Base-by-base conservation (phyloP, 2,888 invertebrate species). In the Imbricaverruca yamaguchii region DNA sequence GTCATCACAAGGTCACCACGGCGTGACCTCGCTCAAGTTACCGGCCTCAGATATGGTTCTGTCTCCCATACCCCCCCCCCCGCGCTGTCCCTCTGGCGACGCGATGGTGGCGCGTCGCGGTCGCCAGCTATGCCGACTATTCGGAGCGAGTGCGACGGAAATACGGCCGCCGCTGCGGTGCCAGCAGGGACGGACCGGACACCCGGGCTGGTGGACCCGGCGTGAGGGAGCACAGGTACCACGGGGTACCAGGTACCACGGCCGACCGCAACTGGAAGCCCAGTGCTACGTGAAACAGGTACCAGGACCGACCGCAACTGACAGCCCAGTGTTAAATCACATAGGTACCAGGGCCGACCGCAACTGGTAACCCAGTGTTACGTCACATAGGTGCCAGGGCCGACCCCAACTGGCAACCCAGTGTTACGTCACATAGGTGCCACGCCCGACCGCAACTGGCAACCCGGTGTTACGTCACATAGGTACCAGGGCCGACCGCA, bases 121-220 rank as follows among this genome's bases (percentile, higher is more conserved):
- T 39, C 15, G 69, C 69, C 39, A 69, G 39, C 69, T 15, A 69
- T 69, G 69, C 69, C 69, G 39, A 39, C 69, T 69, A 69, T 69
- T 39, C 39, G 69, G 69, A 69, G 69, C 69, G 39, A 15, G 15
- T 1, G 69, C 39, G 69, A 69, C 69, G 39, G 39, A 69, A 69
- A 69, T 69, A 69, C 69, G 69, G 3, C 69, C 2, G 15, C 6
- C 39, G 69, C 25, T 13, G 13, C 15, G 39, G 39, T 69, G 69
- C 69, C 69, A 69, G 69, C 39, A 8, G 65, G 15, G 69, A 39
- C 69, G 69, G 15, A 63, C 63, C 2, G 63, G 9, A 21, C 15
- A 18, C 61, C 61, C 61, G 8, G 61, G 61, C 61, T 61, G 18
- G 21, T 61, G 39, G 39, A 39, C 1, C 39, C 39, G 39, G 39